phyloP scores from a whole-genome alignment of 2,888 invertebrate genomes.

The Andrena chrysosceles region DNA sequence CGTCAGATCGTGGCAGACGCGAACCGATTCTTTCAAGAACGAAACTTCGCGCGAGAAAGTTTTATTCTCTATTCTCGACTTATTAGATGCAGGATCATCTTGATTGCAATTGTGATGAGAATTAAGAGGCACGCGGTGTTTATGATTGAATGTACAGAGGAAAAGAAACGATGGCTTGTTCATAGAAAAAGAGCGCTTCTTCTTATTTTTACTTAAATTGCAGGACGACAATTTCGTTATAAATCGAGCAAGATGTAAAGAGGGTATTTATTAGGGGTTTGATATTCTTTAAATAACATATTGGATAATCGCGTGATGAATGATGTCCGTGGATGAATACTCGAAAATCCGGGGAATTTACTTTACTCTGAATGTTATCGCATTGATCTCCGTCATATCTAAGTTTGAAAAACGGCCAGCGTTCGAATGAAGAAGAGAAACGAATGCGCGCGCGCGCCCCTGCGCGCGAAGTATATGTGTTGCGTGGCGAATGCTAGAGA shows the following conservation, averaged over 20 bases:
- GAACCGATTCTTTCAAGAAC: background rate
- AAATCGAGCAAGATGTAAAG: background rate
- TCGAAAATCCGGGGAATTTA: slow-evolving; percentile 30
- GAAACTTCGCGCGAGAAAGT: background rate
- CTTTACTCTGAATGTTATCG: slow-evolving; percentile 33
- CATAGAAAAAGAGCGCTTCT: background rate
- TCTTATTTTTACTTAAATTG: background rate
- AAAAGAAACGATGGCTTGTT: background rate
- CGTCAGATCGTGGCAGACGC: too few relatives aligned
- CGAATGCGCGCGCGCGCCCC: background rate
- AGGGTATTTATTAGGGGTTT: background rate
- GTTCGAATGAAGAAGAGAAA: slow-evolving; percentile 1
- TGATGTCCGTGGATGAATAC: slow-evolving; percentile 22
- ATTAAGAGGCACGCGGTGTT: background rate
- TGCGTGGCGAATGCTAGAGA: slow-evolving; percentile 20
- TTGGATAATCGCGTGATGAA: slow-evolving; percentile 1
- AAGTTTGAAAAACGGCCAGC: slow-evolving; percentile 32
- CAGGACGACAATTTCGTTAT: background rate
- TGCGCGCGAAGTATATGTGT: background rate
- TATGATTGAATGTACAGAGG: background rate
- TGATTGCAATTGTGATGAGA: background rate
- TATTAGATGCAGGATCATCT: too few relatives aligned
- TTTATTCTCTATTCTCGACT: too few relatives aligned
- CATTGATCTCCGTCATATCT: slow-evolving; percentile 41
- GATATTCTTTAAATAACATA: slow-evolving; percentile 11